phyloP scores from a whole-genome alignment of 2,113 vertebrate species.

The Leptocoma aspasia region DNA sequence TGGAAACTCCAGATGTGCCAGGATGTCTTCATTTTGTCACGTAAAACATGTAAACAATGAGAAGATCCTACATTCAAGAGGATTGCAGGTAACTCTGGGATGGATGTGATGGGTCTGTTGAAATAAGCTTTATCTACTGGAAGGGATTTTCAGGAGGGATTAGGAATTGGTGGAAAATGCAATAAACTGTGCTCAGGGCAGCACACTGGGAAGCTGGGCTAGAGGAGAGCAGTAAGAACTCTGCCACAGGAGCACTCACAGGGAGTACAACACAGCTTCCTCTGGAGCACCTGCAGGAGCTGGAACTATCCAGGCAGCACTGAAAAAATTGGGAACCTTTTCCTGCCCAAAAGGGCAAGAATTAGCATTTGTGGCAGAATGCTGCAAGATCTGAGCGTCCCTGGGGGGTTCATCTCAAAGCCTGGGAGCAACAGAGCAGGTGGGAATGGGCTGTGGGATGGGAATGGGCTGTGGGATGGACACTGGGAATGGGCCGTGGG shows the following conservation, averaged over 20 bases:
- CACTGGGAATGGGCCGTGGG: background rate
- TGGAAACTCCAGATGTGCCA: background rate
- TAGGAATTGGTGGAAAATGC: background rate
- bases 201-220: background rate
- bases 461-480: background rate
- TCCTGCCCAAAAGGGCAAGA: background rate
- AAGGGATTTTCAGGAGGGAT: background rate
- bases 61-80: background rate
- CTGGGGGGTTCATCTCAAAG: background rate
- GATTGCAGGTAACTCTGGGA: background rate
- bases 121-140: background rate
- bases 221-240: background rate
- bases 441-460: background rate
- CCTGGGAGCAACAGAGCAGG: background rate
- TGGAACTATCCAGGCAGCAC: background rate
- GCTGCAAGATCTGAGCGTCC: background rate
- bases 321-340: background rate
- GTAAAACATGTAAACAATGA: background rate
- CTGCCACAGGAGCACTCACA: background rate
- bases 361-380: background rate
- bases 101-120: background rate
- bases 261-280: background rate
- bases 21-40: background rate
- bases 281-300: background rate
- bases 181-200: background rate